These are phyloP conservation scores for Kuschelorhynchus macadamiae DNA, from an alignment of 2,888 invertebrate species.

Conservation along the genomic window DNA sequence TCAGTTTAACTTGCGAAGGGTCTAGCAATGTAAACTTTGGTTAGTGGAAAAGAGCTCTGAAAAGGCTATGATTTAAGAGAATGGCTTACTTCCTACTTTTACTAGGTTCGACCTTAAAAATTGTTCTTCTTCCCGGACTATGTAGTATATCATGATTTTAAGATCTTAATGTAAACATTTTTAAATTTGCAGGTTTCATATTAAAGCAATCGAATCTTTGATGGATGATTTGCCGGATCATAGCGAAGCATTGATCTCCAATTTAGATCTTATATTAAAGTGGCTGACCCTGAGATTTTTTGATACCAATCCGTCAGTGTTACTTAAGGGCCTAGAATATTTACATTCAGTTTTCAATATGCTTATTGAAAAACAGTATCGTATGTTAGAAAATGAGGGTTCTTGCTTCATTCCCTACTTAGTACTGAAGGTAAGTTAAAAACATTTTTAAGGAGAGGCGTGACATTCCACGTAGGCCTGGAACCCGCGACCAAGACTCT, in stretches of 20 bases:
- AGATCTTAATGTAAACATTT: too few species aligned
- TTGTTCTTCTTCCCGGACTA: too few species aligned
- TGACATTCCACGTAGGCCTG: neutral
- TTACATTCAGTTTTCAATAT: slow-evolving; percentile 86
- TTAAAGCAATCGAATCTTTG: slow-evolving; percentile 94
- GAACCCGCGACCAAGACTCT: too few species aligned
- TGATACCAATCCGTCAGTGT: slow-evolving; percentile 98
- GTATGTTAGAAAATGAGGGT: slow-evolving; percentile 92
- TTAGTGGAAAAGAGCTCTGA: too few species aligned
- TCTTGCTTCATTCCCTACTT: slow-evolving; percentile 95
- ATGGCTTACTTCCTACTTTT: too few species aligned
- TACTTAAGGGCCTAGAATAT: slow-evolving; percentile 96
- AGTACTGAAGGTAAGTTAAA: slow-evolving; percentile 84
- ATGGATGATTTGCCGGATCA: slow-evolving; percentile 87
- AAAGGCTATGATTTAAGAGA: too few species aligned
- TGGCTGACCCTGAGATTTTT: slow-evolving; percentile 98
- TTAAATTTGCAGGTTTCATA: slow-evolving; percentile 79
- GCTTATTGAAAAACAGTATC: slow-evolving; percentile 85
- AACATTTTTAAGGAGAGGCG: neutral
- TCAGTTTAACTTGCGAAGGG: too few species aligned
- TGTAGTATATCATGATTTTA: too few species aligned
- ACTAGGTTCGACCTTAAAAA: too few species aligned
- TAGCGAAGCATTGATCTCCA: slow-evolving; percentile 85
- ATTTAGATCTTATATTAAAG: slow-evolving; percentile 94
- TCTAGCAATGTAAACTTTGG: too few species aligned